Percentiles rank a stretch among this genome's conserved stretches.
Conservation (phyloP, 1,140 invertebrate species). For the Zaprionus gabonicus region DNA sequence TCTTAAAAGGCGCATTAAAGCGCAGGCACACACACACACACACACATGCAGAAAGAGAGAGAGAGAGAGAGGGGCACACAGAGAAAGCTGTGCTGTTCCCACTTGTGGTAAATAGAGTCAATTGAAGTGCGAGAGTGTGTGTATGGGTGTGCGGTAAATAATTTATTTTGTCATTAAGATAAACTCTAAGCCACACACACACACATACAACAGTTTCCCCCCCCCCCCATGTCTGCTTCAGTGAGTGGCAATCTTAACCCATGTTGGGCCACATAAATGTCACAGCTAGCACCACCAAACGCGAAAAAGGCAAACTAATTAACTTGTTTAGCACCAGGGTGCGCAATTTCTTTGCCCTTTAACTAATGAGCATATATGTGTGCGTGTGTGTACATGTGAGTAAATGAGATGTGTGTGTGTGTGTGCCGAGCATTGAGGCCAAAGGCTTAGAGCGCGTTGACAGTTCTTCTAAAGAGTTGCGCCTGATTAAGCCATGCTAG, state of each 20-base stretch:
- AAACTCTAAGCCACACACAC: constrained; percentile 60
- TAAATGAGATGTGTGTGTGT: constrained; percentile 28
- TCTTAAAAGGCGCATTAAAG: constrained; percentile 70
- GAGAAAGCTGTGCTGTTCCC: neutral
- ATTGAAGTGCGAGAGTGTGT: constrained; percentile 55
- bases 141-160: constrained; percentile 63
- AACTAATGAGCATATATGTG: constrained; percentile 62
- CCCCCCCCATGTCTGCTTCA: neutral
- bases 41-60: neutral
- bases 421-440: constrained; percentile 15
- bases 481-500: constrained; percentile 53
- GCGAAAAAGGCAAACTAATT: constrained; percentile 74
- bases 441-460: constrained; percentile 9
- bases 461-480: constrained; percentile 56
- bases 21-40: constrained; percentile 31
- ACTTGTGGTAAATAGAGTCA: constrained; percentile 68
- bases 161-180: constrained; percentile 82
- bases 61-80: neutral
- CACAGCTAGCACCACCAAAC: constrained; percentile 32
- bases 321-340: constrained; percentile 77
- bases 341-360: constrained; percentile 62
- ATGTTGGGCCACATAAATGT: constrained; percentile 48
- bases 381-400: constrained; percentile 5
- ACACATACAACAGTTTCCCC: constrained; percentile 5
- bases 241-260: constrained; percentile 29